Conservation (phyloP, 2,888 invertebrate genomes). For the Theretra japonica region DNA sequence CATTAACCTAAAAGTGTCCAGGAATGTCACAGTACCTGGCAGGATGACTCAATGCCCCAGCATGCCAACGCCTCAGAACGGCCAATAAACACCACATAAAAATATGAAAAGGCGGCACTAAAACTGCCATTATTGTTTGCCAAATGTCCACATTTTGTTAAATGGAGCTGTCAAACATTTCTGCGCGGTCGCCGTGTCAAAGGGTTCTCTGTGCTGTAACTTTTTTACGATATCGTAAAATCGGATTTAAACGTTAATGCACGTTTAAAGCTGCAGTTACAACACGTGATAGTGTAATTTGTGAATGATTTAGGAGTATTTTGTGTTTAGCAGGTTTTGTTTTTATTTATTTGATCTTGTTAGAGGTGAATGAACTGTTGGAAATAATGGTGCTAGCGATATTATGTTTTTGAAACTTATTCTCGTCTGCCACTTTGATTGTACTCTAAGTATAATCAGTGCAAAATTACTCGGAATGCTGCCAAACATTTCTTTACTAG, state of each 20-base stretch:
- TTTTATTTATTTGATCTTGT: not conserved
- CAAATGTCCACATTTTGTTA: conserved; percentile 79
- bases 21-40: conserved; percentile 67
- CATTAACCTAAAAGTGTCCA: conserved; percentile 70
- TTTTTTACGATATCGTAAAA: conserved; percentile 31
- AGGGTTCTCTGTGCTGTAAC: conserved; percentile 42
- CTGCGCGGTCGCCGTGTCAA: conserved; percentile 52
- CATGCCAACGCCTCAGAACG: conserved; percentile 70
- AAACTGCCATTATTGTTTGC: conserved; percentile 78
- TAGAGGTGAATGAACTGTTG: not conserved
- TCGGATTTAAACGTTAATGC: conserved; percentile 23
- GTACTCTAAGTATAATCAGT: too few relatives aligned
- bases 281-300: conserved; percentile 18
- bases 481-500: too few relatives aligned
- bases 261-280: conserved; percentile 22
- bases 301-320: conserved; percentile 17
- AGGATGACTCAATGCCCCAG: conserved; percentile 57
- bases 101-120: conserved; percentile 78
- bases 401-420: too few relatives aligned
- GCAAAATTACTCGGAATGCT: too few relatives aligned
- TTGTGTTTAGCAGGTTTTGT: not conserved
- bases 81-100: conserved; percentile 82
- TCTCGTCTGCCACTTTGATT: too few relatives aligned
- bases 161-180: conserved; percentile 77
- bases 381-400: not conserved